Base-by-base conservation (phyloP, 1,140 invertebrate species). In the Drosophila subpulchrella region DNA sequence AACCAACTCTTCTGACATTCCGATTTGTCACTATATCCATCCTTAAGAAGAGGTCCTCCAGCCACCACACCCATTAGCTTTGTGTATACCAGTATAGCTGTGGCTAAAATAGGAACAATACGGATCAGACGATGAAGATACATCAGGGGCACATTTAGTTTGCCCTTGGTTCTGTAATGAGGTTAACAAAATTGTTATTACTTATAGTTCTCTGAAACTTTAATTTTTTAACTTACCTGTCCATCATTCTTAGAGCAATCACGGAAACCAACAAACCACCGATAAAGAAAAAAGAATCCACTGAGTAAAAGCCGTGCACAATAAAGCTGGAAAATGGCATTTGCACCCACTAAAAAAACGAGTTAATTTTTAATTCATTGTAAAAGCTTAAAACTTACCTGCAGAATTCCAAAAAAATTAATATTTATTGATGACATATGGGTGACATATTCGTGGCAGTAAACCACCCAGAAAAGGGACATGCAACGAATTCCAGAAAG, bases 251-350 rank as follows among this genome's bases (percentile, higher is more conserved):
- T 10, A 96, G 91, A 0, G 95, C 79, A 20, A 95, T 93, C 62
- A 94, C 93, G 65, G 93, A 93, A 75, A 96, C 94, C 38, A 96
- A 92, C 73, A 96, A 94, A 3, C 95, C 95, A 79, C 95, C 95
- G 3, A 96, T 79, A 58, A 96, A 93, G 34, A 96, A 92, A 90
- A 96, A 96, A 6, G 95, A 95, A 73, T 96, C 95, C 4, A 96
- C 95, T 4, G 95, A 86, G 4, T 95, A 91, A 0, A 94, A 92
- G 1, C 94, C 94, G 70, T 94, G 93, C 1, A 94, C 48, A 4
- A 93, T 68, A 15, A 95, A 93, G 65, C 94, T 95, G 0, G 94
- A 93, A 62, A 10, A 95, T 92, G 32, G 94, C 75, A 24, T 93
- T 75, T 30, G 86, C 61, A 10, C 67, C 93, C 39, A 92, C 79